Base-by-base conservation (phyloP, 2,888 invertebrate genomes). In the Eilema depressum region DNA sequence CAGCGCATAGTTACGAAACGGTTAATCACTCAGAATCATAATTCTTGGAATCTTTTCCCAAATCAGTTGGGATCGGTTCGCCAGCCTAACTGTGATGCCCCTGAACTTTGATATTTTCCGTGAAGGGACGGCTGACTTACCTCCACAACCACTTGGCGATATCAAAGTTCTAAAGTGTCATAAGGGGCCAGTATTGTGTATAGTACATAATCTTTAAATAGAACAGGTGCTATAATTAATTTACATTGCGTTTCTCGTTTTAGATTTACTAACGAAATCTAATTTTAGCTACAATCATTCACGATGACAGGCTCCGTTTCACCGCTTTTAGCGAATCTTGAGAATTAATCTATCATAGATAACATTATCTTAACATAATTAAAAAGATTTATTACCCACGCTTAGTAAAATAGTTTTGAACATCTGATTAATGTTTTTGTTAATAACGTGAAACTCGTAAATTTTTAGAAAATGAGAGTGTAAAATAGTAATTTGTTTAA, bases 231-330 rank as follows among this genome's bases (percentile, higher is more conserved):
- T 30, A 2, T 12, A 20, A 61, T 61, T 10, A 61, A 23, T 61
- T 14, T 23, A 12, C 12, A 23, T 62, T 20, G 25, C 37, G 63
- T 63, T 63, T 17, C 37, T 63, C 7, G 2, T 23, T 11, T 26
- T 20, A 47, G 11, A 63, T 37, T 65, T 23, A 26, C 25, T 65
- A 57, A 8, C 28, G 20, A 30, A 66, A 28, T 33, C 37, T 59
- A 59, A 28, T 41, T 64, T 59, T 59, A 63, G 69, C 41, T 41
- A 59, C 30, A 33, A 64, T 69, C 28, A 59, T 28, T 69, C 69
- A 60, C 26, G 23, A 23, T 71, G 75, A 68, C 66, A 69, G 63
- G 53, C 65, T 69, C 63, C 61, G 68, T 73, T 69, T 71, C 64
- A 64, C 64, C 33, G 28, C 69, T 69, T 33, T 63, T 69, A 63